Conservation (phyloP, 35 echinoderm and acorn worm species). For the Nesometra sesokonis region DNA sequence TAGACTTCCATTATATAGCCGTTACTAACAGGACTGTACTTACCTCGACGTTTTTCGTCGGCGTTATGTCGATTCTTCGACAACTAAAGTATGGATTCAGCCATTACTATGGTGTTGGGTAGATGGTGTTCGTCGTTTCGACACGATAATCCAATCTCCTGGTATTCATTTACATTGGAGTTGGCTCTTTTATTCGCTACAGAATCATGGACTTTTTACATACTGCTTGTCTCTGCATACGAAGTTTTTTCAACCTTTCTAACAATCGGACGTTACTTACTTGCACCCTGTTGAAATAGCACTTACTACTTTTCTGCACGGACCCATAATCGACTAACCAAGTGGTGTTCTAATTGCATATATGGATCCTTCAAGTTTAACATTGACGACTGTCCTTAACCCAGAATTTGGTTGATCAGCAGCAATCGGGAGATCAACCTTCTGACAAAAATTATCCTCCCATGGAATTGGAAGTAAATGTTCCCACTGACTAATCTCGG, state of each 20-base stretch:
- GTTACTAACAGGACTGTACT: conserved; percentile 27
- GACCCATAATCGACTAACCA: background rate
- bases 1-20: conserved; percentile 26
- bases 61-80: background rate
- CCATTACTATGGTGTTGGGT: background rate
- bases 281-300: background rate
- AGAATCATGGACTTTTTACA: conserved; percentile 1
- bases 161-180: background rate
- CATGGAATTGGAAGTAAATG: background rate
- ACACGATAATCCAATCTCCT: conserved; percentile 18
- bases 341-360: background rate
- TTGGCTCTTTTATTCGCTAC: conserved; percentile 2
- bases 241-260: background rate
- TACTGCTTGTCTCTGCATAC: conserved; percentile 6
- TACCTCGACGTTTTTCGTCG: conserved; percentile 2
- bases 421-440: background rate
- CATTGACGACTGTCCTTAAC: background rate
- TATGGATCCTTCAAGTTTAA: background rate
- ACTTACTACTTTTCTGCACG: background rate
- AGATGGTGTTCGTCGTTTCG: background rate
- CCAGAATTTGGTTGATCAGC: background rate
- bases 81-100: background rate
- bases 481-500: background rate
- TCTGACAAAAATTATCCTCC: background rate
- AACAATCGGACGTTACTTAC: conserved; percentile 23